Evolutionary conservation across 2,888 invertebrate genomes (phyloP), one percentile per base, ranked within the genome.

Genomic region (Dysmachus trigonus): DNA sequence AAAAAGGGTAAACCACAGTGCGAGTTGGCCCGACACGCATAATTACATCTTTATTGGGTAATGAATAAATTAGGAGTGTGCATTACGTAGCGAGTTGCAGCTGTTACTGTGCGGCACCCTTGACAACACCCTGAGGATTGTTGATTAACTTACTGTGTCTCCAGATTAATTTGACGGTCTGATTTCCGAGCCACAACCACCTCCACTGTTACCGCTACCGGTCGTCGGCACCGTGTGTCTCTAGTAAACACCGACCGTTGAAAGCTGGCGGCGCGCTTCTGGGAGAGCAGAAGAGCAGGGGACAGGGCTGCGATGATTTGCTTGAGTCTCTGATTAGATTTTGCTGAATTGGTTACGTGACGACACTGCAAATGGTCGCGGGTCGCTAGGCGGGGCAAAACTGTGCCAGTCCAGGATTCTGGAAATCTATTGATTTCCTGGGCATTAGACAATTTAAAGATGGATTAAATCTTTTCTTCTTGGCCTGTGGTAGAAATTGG

Each of bases 341-440:
- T 81, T 81, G 53, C 33, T 62, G 81, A 81, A 81, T 81, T 81
- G 81, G 81, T 81, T 81, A 81, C 53, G 62, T 81, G 81, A 53
- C 81, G 7, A 53, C 53, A 81, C 22, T 81, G 81, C 81, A 81
- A 81, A 81, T 81, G 27, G 0, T 62, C 3, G 62, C 22, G 22
- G 33, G 33, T 33, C 4, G 33, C 2, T 33, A n/a, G 8, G 73
- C 13, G 15, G 35, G 31, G 7, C 13, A 30, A 33, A 33, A 73
- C 30, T 73, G 73, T 73, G 73, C 35, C 73, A 73, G 73, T 27
- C 62, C 27, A 8, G 62, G 62, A 62, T 62, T 62, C 62, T 27
- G 62, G 62, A 22, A 62, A 62, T 62, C 27, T 62, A 62, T 62
- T 62, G 62, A 62, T 62, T 62, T 27, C 62, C 31, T 3, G 7